Evolutionary conservation across 2,797 vertebrate species (phyloP).

Genomic region (Loris lydekkerianus): DNA sequence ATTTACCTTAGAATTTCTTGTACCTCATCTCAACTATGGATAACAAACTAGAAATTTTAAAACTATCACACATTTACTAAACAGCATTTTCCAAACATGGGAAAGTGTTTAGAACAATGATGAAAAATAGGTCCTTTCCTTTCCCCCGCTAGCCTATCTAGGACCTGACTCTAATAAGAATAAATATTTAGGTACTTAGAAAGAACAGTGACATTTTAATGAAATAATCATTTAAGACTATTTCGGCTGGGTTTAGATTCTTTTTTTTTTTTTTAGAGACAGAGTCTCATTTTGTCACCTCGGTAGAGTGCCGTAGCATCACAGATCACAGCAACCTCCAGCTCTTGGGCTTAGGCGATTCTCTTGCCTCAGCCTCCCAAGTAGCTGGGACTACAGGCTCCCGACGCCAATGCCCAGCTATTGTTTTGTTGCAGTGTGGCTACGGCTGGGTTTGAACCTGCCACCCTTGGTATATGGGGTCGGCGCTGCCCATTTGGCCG

Average conservation of each 20-base stretch:
- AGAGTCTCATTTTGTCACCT: no score
- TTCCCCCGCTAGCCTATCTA: background rate
- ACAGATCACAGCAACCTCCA: no score
- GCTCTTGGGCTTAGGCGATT: no score
- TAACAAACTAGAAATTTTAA: conserved; percentile 9
- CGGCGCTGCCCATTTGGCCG: background rate
- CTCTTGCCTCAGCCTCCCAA: no score
- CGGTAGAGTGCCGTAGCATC: no score
- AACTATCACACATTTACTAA: background rate
- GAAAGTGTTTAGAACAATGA: background rate
- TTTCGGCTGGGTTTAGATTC: background rate
- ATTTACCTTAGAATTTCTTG: background rate
- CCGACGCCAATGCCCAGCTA: no score
- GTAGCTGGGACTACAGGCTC: no score
- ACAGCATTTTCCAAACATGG: background rate
- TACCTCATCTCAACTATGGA: background rate
- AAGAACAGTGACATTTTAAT: conserved; percentile 33
- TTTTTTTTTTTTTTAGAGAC: no score
- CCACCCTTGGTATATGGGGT: no score
- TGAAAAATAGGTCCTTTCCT: background rate
- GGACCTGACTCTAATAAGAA: background rate
- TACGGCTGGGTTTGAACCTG: no score
- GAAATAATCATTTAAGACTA: background rate
- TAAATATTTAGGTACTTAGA: background rate
- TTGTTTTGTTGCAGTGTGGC: no score